Conservation (phyloP, 2,797 vertebrate genomes). For the Mus caroli region DNA sequence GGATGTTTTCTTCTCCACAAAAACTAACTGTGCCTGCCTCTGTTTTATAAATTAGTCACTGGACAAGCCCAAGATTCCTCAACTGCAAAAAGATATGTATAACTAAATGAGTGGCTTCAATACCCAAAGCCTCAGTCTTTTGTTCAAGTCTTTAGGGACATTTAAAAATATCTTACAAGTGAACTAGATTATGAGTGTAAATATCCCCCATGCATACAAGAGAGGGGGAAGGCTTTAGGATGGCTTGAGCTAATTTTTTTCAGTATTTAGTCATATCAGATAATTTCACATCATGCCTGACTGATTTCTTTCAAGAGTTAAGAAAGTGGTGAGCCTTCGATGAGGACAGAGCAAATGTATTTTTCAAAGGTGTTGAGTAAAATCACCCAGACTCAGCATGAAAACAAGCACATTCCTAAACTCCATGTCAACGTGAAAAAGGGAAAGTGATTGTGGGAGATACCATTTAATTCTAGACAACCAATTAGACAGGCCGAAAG, state of each 20-base stretch:
- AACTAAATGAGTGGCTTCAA: neutral
- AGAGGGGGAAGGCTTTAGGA: neutral
- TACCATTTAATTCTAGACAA: slow-evolving; percentile 49
- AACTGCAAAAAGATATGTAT: neutral
- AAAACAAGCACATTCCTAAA: slow-evolving; percentile 38
- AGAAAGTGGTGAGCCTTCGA: neutral
- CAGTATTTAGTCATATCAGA: neutral
- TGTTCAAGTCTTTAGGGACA: neutral
- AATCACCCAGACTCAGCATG: neutral
- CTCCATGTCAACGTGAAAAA: neutral
- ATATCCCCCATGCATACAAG: neutral
- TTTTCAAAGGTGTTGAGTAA: slow-evolving; percentile 28
- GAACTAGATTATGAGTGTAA: neutral
- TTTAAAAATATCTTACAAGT: neutral
- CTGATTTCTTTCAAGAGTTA: neutral
- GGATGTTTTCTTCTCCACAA: neutral
- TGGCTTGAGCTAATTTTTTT: neutral
- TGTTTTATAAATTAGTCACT: neutral
- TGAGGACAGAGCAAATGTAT: neutral
- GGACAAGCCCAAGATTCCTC: neutral
- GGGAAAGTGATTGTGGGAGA: neutral
- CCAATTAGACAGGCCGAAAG: neutral
- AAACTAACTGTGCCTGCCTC: neutral
- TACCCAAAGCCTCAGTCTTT: neutral
- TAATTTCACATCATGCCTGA: neutral